Base-by-base conservation (phyloP, 2,113 vertebrate species). In the Neogobius melanostomus region DNA sequence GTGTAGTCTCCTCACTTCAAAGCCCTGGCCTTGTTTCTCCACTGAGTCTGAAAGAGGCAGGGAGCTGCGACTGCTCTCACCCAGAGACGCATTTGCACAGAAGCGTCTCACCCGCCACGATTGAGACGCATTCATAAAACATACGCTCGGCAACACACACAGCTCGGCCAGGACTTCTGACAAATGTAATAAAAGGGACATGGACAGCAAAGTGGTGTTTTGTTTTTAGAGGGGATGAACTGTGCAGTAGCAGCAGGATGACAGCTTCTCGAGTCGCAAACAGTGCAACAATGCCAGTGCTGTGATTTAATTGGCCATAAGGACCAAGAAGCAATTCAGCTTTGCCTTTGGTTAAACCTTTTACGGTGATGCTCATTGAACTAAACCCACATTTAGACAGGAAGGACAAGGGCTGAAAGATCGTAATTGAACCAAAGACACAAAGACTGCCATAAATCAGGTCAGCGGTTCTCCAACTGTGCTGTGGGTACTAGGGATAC, bases 231-330 rank as follows among this genome's bases (percentile, higher is more conserved):
- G 49, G 46, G 21, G 61, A 66, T 14, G 8, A 49, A 7, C 11
- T 52, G 7, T 59, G 49, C 1, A 66, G 48, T 53, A 49, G 54
- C 66, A 63, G 46, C 11, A 50, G 1, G 56, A 67, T 12, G 71
- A 64, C 68, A 16, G 62, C 11, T 2, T 16, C 17, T 2, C 49
- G 21, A 21, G 21, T 21, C 1, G 8, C 6, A 16, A 63, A 63
- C 12, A 3, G 56, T 47, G 11, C 69, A 62, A 74, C 51, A 6
- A 74, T 2, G 8, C 36, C 56, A 52, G 47, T 17, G 49, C 54
- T 21, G 2, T 42, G 48, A 74, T 11, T 68, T 79, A 66, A 81
- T 81, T 81, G 69, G 71, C 73, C 54, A 51, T 69, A 50, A 69
- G 69, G 65, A 51, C 49, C 28, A 1, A 36, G 48, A 6, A 76